These are phyloP conservation scores for Cataglyphis albicans DNA, from an alignment of 2,888 invertebrate species.

Conservation along the genomic window DNA sequence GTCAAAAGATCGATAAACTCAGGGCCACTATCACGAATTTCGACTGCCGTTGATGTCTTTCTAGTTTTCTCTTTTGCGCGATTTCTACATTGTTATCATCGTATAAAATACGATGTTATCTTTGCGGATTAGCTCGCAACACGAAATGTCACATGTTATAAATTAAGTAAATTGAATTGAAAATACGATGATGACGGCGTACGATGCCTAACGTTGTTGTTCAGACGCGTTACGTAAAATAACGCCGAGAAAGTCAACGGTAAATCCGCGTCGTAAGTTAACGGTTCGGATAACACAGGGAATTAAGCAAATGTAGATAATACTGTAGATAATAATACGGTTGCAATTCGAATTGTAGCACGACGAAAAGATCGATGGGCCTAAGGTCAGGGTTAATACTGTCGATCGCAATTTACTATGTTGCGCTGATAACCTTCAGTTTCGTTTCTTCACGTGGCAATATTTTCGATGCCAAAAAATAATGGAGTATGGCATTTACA, in stretches of 20 bases:
- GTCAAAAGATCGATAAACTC: constrained; percentile 81
- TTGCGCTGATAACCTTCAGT: constrained; percentile 21
- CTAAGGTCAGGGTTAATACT: constrained; percentile 80
- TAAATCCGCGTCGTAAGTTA: neutral
- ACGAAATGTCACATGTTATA: constrained; percentile 32
- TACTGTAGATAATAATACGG: neutral
- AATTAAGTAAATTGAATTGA: constrained; percentile 23
- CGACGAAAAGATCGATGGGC: constrained; percentile 76
- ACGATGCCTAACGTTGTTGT: neutral
- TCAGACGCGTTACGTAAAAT: constrained; percentile 2
- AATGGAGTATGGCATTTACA: neutral
- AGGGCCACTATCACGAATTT: constrained; percentile 77
- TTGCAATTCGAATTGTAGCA: constrained; percentile 17
- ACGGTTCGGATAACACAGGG: neutral
- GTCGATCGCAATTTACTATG: constrained; percentile 63
- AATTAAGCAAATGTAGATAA: neutral
- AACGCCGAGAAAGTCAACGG: neutral
- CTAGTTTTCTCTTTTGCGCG: neutral
- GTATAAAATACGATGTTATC: constrained; percentile 9
- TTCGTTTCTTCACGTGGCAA: constrained; percentile 33
- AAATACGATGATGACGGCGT: neutral
- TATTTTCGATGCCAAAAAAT: constrained; percentile 12
- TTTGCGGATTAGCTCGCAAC: constrained; percentile 1
- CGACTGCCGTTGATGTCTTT: constrained; percentile 6
- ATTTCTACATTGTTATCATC: constrained; percentile 35